phyloP scores from a whole-genome alignment of 2,113 vertebrate genomes.

The Cranoglanis bouderius region DNA sequence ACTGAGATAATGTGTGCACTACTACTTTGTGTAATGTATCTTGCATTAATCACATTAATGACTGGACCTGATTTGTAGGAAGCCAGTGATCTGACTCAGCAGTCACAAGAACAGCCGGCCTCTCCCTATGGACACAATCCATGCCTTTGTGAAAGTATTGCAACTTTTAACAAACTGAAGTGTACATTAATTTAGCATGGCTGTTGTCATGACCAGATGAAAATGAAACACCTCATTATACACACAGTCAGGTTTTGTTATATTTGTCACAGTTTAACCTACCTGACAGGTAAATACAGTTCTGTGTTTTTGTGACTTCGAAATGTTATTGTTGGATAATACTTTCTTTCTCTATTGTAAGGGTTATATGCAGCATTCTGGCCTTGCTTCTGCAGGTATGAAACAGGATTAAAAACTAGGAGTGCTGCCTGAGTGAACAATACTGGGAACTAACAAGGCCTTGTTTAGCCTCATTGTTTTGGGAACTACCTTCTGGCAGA shows the following conservation, averaged over 20 bases:
- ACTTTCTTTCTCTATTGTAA: neutral
- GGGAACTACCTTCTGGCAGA: constrained; percentile 57
- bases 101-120: neutral
- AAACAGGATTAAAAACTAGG: constrained; percentile 55
- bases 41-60: constrained; percentile 25
- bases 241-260: neutral
- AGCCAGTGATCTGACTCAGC: constrained; percentile 30
- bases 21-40: neutral
- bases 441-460: constrained; percentile 56
- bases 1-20: constrained; percentile 8
- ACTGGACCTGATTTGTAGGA: constrained; percentile 26
- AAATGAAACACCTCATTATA: neutral
- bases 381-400: neutral
- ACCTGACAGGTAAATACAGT: neutral
- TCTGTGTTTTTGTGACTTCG: neutral
- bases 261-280: neutral
- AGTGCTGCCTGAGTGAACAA: constrained; percentile 59
- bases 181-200: neutral
- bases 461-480: constrained; percentile 60
- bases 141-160: neutral
- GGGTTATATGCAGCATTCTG: neutral
- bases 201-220: neutral
- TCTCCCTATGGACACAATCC: neutral
- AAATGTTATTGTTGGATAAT: neutral
- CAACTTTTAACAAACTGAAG: neutral